phyloP scores from a whole-genome alignment of 2,797 vertebrate genomes.

The Chaunax sp. region DNA sequence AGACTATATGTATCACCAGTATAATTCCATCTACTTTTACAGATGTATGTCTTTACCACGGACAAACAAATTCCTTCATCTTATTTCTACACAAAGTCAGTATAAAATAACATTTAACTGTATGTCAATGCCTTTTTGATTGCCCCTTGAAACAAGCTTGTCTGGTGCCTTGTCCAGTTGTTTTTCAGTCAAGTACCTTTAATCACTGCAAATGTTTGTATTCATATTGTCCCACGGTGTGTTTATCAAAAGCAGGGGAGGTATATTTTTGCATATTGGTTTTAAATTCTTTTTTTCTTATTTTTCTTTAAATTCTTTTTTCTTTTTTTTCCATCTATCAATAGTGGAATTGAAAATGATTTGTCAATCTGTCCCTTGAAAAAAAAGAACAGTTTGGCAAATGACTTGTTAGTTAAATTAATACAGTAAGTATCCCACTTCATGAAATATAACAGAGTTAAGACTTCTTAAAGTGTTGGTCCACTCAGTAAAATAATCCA shows the following conservation, averaged over 20 bases:
- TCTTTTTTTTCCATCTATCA: slow-evolving; percentile 68
- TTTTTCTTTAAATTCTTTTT: slow-evolving; percentile 66
- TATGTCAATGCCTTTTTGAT: slow-evolving; percentile 61
- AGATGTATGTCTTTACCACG: slow-evolving; percentile 24
- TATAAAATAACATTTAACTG: slow-evolving; percentile 48
- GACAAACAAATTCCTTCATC: slow-evolving; percentile 47
- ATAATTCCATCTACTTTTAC: slow-evolving; percentile 34
- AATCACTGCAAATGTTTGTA: slow-evolving; percentile 75
- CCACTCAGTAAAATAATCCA: slow-evolving; percentile 30
- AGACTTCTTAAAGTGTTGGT: slow-evolving; percentile 17
- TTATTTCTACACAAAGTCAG: slow-evolving; percentile 32
- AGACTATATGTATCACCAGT: slow-evolving; percentile 11
- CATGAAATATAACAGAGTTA: slow-evolving; percentile 45
- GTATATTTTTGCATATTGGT: slow-evolving; percentile 73
- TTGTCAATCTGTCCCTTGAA: slow-evolving; percentile 64
- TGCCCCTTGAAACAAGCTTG: slow-evolving; percentile 60
- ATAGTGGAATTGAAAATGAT: slow-evolving; percentile 63
- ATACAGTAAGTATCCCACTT: slow-evolving; percentile 16
- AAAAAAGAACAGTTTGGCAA: slow-evolving; percentile 51
- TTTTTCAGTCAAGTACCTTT: slow-evolving; percentile 80
- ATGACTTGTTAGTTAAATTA: slow-evolving; percentile 57
- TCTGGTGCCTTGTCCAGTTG: slow-evolving; percentile 70
- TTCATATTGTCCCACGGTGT: slow-evolving; percentile 76
- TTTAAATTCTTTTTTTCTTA: slow-evolving; percentile 75
- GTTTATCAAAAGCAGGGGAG: slow-evolving; percentile 78